Base-by-base conservation (phyloP, 2,797 vertebrate genomes). In the Nothura maculosa region DNA sequence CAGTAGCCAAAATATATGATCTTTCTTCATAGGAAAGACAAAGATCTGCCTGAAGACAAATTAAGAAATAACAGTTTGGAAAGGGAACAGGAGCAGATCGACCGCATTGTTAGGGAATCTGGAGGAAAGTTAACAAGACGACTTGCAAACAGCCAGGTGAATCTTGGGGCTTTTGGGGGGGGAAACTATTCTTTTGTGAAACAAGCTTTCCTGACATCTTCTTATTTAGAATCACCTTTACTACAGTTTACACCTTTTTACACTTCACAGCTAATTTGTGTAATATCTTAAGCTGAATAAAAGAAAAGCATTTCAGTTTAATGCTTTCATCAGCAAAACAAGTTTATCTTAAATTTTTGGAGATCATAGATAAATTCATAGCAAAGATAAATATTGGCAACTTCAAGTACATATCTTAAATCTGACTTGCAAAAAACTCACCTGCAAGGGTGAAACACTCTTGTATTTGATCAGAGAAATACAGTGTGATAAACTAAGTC, bases 71-170 rank as follows among this genome's bases (percentile, higher is more conserved):
- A 57, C 27, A 95, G 86, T 38, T 79, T 96, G 58, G 99, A 99
- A 95, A 98, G 98, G 95, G 99, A 99, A 10, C 98, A 99, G 18
- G 98, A 99, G 95, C 98, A 99, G 98, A 98, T 99, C n/a, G 98
- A 98, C 96, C 99, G 98, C 62, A 97, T 99, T 36, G 98, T 99
- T 7, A 97, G 95, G 79, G 99, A 99, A 81, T 99, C 99, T 1
- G 98, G 98, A 63, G 99, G 99, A 30, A 99, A 99, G 96, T 97
- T 99, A 94, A 99, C 99, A 58, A 98, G 98, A 95, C 96, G 99
- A 89, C 97, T 97, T 81, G 97, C 98, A 34, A 98, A 98, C 81
- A 98, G 98, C 93, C 98, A 99, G 98, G 99, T 99, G 89, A 97
- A 43, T 32, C 9, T 12, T 21, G n/a, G 21, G 6, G 1, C 67